Evolutionary conservation across 2,797 vertebrate genomes (phyloP).

Genomic region (Alca torda): DNA sequence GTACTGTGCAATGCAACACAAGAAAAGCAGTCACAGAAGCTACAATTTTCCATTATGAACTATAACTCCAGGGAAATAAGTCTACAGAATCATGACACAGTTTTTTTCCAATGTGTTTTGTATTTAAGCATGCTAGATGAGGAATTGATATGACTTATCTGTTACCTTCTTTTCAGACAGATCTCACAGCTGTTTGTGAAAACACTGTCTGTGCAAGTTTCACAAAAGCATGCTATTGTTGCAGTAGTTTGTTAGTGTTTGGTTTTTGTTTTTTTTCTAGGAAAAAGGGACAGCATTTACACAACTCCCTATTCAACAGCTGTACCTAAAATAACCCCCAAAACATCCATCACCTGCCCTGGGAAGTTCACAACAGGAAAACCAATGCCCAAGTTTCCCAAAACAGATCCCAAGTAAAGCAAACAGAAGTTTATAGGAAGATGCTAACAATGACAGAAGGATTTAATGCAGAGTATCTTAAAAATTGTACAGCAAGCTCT

Average conservation of each 20-base stretch:
- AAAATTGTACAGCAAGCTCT: neutral
- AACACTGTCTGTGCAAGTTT: neutral
- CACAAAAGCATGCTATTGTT: neutral
- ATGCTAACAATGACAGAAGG: neutral
- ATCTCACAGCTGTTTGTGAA: neutral
- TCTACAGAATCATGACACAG: neutral
- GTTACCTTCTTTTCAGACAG: neutral
- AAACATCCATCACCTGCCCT: neutral
- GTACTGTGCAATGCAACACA: neutral
- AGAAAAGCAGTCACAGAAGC: neutral
- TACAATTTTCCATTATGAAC: neutral
- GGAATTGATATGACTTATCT: neutral
- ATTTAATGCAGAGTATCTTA: neutral
- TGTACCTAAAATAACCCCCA: neutral
- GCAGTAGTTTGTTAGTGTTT: neutral
- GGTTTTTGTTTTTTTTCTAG: neutral
- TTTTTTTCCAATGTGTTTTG: neutral
- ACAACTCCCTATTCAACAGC: neutral
- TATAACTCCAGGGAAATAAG: neutral
- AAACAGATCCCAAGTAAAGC: neutral
- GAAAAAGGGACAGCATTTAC: neutral
- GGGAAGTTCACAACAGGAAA: neutral
- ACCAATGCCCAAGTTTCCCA: neutral
- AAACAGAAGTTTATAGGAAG: neutral
- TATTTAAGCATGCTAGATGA: neutral